phyloP scores from a whole-genome alignment of 2,888 invertebrate species.

The Aleiodes leptofemur region DNA sequence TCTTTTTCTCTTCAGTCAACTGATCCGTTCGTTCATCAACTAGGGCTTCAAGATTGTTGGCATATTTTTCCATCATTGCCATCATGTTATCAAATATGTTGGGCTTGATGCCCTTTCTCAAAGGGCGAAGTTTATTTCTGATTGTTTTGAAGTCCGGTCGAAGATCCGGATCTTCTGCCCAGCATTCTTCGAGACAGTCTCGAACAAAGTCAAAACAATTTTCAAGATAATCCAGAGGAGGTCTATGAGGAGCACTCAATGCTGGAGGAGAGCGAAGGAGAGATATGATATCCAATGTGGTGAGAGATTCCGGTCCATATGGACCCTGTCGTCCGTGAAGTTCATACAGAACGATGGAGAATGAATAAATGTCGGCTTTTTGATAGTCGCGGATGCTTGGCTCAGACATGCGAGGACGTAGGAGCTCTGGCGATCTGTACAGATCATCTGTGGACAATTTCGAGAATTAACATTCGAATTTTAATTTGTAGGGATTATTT shows the following conservation, averaged over 20 bases:
- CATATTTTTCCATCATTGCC: constrained; percentile 98
- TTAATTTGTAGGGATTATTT: too few species aligned
- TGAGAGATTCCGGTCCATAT: constrained; percentile 83
- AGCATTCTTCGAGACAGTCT: constrained; percentile 91
- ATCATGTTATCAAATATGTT: constrained; percentile 99
- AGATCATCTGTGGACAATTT: constrained; percentile 79
- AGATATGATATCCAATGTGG: constrained; percentile 82
- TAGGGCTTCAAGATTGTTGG: constrained; percentile 93
- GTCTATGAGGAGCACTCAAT: constrained; percentile 79
- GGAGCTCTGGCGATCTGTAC: constrained; percentile 88
- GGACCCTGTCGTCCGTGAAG: constrained; percentile 91
- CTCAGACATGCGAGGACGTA: constrained; percentile 70
- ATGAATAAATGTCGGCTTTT: constrained; percentile 90
- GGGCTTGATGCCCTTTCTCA: constrained; percentile 94
- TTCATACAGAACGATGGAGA: constrained; percentile 92
- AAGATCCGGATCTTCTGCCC: constrained; percentile 87
- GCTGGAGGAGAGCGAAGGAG: constrained; percentile 78
- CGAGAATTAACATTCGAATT: constrained; percentile 17
- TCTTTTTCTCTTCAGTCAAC: constrained; percentile 96
- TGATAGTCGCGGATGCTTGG: constrained; percentile 77
- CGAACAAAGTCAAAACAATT: constrained; percentile 91
- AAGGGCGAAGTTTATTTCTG: constrained; percentile 85
- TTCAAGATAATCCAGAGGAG: constrained; percentile 86
- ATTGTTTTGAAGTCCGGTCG: constrained; percentile 92
- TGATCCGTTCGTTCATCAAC: constrained; percentile 96